Evolutionary conservation across 92 coral and sea anemone species (phyloP).

Genomic region (Pocillopora grandis): DNA sequence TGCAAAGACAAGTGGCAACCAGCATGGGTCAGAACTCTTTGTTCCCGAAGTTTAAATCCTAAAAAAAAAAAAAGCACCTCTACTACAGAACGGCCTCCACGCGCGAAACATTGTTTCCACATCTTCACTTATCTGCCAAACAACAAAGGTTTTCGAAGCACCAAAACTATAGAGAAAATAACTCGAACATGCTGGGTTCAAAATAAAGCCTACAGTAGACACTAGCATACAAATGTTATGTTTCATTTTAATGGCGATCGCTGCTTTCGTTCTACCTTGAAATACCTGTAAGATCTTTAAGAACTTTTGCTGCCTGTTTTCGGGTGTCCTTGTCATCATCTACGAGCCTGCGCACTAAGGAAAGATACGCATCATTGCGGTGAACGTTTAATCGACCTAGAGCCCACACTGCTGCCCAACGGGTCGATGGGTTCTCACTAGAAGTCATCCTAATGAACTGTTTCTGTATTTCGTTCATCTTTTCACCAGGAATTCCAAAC

Average conservation of each 20-base stretch:
- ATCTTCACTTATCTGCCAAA: no score
- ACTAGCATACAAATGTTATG: no score
- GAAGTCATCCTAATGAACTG: constrained; percentile 50
- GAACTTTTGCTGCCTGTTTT: constrained; percentile 61
- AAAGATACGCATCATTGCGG: constrained; percentile 52
- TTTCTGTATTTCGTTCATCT: constrained; percentile 43
- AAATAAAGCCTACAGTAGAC: no score
- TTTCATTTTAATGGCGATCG: neutral
- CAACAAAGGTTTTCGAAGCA: no score
- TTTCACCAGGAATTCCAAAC: constrained; percentile 61
- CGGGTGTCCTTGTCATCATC: constrained; percentile 55
- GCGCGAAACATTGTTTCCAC: no score
- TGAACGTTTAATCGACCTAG: constrained; percentile 60
- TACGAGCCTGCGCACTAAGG: constrained; percentile 70
- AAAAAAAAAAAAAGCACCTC: no score
- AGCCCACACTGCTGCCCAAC: constrained; percentile 49
- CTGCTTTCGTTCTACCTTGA: neutral
- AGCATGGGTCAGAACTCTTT: no score
- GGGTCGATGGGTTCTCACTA: constrained; percentile 21
- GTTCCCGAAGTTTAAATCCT: no score
- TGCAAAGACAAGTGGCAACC: no score
- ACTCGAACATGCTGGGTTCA: no score
- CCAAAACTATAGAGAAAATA: no score
- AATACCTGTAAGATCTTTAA: constrained; percentile 66
- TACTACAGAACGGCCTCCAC: no score